Evolutionary conservation across 2,113 vertebrate genomes (phyloP), one percentile per base, ranked within the genome.

Genomic region (Epinephelus cyanopodus): DNA sequence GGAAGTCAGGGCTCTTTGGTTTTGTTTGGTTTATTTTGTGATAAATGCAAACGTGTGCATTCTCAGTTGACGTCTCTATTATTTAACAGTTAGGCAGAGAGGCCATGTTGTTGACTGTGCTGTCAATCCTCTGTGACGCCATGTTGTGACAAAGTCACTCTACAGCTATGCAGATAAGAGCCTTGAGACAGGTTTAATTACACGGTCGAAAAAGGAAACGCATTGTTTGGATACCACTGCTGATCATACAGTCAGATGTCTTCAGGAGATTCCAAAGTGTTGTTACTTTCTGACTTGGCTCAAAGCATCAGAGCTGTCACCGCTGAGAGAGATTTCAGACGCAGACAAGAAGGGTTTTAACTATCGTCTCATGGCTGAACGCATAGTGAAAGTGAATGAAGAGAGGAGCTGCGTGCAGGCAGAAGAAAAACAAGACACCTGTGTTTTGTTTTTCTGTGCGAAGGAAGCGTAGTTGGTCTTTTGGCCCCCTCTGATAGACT

Each of bases 151-250:
- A 53, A 8, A 69, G 75, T 76, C 79, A 86, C 66, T 47, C 21
- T 45, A 21, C 23, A 83, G 84, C 66, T 74, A 82, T 79, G 84
- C 50, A 79, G 82, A 91, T 89, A 86, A 81, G 81, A 87, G 66
- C 14, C 23, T 17, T n/a, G 11, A 29, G 67, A 68, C 83, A 67
- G 79, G 65, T 77, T 77, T 70, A 76, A 85, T 88, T 79, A 84
- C 63, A 82, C 63, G 12, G 45, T 42, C 0, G 2, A 62, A 5
- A 90, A 77, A 81, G 57, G 42, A 81, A 87, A 60, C 23, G 4
- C 86, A 90, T 92, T 88, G 74, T 84, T 92, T 33, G 63, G 68
- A 92, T 93, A 45, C 92, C 83, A 1, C 33, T 0, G 64, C 42
- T 8, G 56, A 92, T 90, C 70, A 65, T 61, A 74, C 67, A 27